These are phyloP conservation scores for Perognathus longimembris DNA, from an alignment of 2,113 vertebrate genomes.

Conservation along the genomic window DNA sequence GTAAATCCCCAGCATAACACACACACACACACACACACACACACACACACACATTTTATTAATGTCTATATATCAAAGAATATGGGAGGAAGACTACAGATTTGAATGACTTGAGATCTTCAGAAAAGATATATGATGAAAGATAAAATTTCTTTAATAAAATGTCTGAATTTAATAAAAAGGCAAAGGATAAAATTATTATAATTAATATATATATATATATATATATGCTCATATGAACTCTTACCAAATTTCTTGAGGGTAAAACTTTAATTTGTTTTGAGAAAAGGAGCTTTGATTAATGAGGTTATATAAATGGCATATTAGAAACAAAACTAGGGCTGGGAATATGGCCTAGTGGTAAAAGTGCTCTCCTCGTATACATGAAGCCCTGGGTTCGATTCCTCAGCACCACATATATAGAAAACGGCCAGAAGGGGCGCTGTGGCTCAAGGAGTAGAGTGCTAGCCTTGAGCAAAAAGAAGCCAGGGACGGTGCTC, in stretches of 20 bases:
- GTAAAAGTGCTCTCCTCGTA: too few relatives aligned
- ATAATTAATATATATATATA: background rate
- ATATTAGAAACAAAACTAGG: conserved; percentile 28
- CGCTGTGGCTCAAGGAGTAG: too few relatives aligned
- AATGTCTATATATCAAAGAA: background rate
- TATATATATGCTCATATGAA: background rate
- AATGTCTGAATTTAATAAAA: conserved; percentile 9
- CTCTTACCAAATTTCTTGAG: background rate
- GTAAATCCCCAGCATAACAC: background rate
- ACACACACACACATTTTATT: too few relatives aligned
- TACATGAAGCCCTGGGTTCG: too few relatives aligned
- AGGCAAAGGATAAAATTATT: background rate
- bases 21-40: too few relatives aligned
- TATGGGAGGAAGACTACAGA: too few relatives aligned
- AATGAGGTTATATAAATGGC: background rate
- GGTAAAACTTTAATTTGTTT: conserved; percentile 20
- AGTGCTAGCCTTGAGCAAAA: too few relatives aligned
- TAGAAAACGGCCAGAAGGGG: too few relatives aligned
- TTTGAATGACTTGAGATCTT: background rate
- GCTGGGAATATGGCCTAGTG: too few relatives aligned
- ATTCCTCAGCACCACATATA: too few relatives aligned
- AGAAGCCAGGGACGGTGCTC: too few relatives aligned
- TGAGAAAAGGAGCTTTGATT: conserved; percentile 42
- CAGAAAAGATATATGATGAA: background rate
- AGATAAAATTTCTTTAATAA: background rate